Conservation (phyloP, 2,888 invertebrate species). For the Eupithecia subfuscata region DNA sequence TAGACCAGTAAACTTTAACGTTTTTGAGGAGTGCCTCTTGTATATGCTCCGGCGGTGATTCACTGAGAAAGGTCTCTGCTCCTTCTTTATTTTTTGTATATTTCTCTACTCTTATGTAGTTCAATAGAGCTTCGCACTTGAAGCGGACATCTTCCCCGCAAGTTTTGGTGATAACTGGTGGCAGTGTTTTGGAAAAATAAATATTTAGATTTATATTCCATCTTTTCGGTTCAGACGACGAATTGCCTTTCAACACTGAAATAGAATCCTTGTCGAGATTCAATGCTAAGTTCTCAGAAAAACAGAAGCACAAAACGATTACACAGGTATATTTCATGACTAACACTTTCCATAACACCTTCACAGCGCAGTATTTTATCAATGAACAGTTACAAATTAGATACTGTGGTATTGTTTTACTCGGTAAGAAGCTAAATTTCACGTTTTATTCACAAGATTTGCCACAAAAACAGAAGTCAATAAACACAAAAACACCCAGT, state of each 20-base stretch:
- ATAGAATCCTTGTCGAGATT: constrained; percentile 62
- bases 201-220: constrained; percentile 79
- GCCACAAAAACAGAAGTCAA: constrained; percentile 22
- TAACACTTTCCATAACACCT: constrained; percentile 74
- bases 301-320: constrained; percentile 69
- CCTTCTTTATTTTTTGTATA: constrained; percentile 73
- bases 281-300: constrained; percentile 62
- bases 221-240: constrained; percentile 69
- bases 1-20: constrained; percentile 76
- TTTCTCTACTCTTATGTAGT: constrained; percentile 74
- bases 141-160: constrained; percentile 66
- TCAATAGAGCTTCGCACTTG: constrained; percentile 77
- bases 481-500: constrained; percentile 11
- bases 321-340: constrained; percentile 76
- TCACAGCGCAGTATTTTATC: constrained; percentile 1
- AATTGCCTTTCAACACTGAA: constrained; percentile 62
- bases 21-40: constrained; percentile 72
- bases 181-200: constrained; percentile 73
- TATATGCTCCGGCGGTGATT: constrained; percentile 72
- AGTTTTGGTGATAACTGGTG: constrained; percentile 60
- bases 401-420: background rate
- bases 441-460: constrained; percentile 8
- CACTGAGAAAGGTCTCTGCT: constrained; percentile 66
- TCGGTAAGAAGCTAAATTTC: background rate
- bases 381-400: constrained; percentile 16